Percentiles rank a stretch among this genome's conserved stretches.
These are phyloP conservation scores for Catocala nupta DNA, from an alignment of 2,888 invertebrate species.

Conservation along the genomic window DNA sequence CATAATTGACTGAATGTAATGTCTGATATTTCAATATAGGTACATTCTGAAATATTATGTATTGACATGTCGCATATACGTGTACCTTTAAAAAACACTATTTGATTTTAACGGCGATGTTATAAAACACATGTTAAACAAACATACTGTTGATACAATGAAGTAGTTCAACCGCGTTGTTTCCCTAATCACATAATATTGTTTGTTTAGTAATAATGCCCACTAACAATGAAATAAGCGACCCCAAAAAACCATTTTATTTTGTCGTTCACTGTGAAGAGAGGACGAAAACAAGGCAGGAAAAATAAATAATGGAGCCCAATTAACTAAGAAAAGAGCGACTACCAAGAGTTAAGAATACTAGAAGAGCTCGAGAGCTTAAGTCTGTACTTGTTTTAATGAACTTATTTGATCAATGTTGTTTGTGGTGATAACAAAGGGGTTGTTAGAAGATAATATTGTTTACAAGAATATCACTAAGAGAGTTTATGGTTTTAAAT, in stretches of 20 bases:
- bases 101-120: no score
- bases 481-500: no score
- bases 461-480: neutral
- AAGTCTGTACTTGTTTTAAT: slow-evolving; percentile 8
- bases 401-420: slow-evolving; percentile 7
- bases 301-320: slow-evolving; percentile 73
- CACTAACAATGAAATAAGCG: slow-evolving; percentile 58
- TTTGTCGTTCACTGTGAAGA: slow-evolving; percentile 63
- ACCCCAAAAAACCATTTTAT: slow-evolving; percentile 59
- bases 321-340: slow-evolving; percentile 71
- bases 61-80: no score
- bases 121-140: neutral
- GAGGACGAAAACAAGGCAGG: slow-evolving; percentile 64
- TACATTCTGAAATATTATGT: no score
- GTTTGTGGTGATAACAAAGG: slow-evolving; percentile 6
- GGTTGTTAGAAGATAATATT: neutral
- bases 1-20: no score
- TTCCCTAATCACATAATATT: slow-evolving; percentile 32
- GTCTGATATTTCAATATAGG: no score
- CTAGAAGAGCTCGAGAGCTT: slow-evolving; percentile 29
- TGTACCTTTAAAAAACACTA: no score
- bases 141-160: slow-evolving; percentile 19
- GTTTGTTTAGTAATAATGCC: slow-evolving; percentile 40
- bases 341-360: slow-evolving; percentile 36
- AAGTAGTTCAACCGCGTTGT: slow-evolving; percentile 17